Base-by-base conservation (phyloP, 1,140 invertebrate genomes). In the Psix sp. region DNA sequence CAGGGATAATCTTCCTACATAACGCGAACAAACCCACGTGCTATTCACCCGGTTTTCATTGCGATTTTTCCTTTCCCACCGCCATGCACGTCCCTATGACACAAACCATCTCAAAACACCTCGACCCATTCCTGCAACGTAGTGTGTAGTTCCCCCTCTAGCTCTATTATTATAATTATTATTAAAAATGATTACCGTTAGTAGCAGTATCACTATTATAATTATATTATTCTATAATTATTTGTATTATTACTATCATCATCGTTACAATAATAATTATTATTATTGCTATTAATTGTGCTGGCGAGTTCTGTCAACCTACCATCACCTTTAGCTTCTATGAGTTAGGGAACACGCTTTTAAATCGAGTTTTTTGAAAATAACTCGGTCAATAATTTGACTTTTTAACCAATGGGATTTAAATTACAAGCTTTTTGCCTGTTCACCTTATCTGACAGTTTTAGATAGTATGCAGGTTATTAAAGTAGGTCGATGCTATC, bases 181-280 rank as follows among this genome's bases (percentile, higher is more conserved):
- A 76, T 77, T 77, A 74, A 71, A 77, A 76, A 67, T 77, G 75
- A 75, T 77, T 74, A 73, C 56, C 76, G 54, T 80, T 80, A 82
- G 68, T 79, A 80, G 70, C 77, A 78, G 52, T 83, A 82, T 75
- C 76, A 79, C 77, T 84, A 84, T 82, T 81, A 82, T 82, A 17
- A 17, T 39, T 43, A 33, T 77, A 60, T 48, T 76, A 75, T 65
- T 79, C 29, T 80, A 80, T 78, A 78, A 84, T 83, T 82, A 85
- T 84, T 84, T 84, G 81, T 86, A 84, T 82, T 84, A 84, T 84
- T 84, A 77, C 74, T 84, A 84, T 83, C 82, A 80, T 80, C 80
- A 84, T 83, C 82, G 82, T 85, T 84, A 84, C 78, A 81, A 84
- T 84, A 82, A 82, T 84, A 83, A 84, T 84, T 78, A 84, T 84